Percentiles rank a stretch among this genome's conserved stretches.
phyloP scores from a whole-genome alignment of 2,888 invertebrate species.

The Rambutsinella grinnellia region DNA sequence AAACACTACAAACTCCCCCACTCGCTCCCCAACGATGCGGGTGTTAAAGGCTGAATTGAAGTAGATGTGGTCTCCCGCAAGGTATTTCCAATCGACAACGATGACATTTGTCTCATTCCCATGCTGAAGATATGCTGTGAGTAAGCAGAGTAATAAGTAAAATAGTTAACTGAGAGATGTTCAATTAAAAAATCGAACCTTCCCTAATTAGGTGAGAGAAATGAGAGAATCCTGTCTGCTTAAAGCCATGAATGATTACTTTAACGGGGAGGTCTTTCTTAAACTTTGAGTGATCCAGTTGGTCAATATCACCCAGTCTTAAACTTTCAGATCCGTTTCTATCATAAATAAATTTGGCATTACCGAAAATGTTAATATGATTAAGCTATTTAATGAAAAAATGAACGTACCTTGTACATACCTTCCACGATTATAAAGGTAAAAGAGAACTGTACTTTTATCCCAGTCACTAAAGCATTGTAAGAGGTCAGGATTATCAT shows the following conservation, averaged over 20 bases:
- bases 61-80: conserved; percentile 58
- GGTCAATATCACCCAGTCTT: conserved; percentile 30
- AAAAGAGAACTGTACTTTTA: conserved; percentile 54
- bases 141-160: conserved; percentile 6
- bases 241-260: conserved; percentile 63
- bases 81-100: conserved; percentile 60
- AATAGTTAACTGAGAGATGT: too few species aligned
- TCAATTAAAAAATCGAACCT: too few species aligned
- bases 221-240: conserved; percentile 53
- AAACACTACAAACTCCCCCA: conserved; percentile 59
- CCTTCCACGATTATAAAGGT: conserved; percentile 55
- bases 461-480: conserved; percentile 49
- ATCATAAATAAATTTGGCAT: neutral
- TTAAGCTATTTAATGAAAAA: neutral
- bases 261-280: conserved; percentile 42
- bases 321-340: conserved; percentile 55
- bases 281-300: conserved; percentile 37
- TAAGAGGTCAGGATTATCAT: conserved; percentile 13
- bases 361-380: too few species aligned
- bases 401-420: too few species aligned
- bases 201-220: conserved; percentile 51
- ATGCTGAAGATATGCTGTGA: conserved; percentile 49
- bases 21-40: conserved; percentile 54
- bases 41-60: conserved; percentile 59
- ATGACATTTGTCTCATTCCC: conserved; percentile 60